phyloP scores from a whole-genome alignment of 2,113 vertebrate species.

The Daboia siamensis region DNA sequence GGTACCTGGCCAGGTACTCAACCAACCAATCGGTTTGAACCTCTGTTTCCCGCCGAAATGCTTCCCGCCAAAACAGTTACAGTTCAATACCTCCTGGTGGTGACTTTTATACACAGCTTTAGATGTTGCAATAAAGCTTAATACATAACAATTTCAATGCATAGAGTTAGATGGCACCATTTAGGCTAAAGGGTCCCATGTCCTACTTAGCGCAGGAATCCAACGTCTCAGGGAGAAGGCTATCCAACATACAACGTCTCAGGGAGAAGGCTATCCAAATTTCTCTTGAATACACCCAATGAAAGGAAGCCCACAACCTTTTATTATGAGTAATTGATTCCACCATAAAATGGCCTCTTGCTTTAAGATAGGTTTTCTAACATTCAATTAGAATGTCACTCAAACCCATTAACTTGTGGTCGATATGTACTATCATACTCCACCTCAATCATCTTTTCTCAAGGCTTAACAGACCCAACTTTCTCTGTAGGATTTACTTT shows the following conservation, averaged over 20 bases:
- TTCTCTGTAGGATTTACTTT: background rate
- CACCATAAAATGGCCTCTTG: background rate
- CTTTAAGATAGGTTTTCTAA: background rate
- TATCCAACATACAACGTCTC: background rate
- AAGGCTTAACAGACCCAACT: background rate
- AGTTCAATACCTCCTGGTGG: no score
- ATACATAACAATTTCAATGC: background rate
- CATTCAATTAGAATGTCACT: background rate
- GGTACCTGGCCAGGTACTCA: no score
- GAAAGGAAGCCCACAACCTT: background rate
- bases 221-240: background rate
- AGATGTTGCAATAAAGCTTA: no score
- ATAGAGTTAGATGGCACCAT: background rate
- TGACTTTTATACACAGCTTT: no score
- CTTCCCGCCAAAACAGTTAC: no score
- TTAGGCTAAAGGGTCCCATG: background rate
- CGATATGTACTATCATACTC: background rate
- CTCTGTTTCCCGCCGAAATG: no score
- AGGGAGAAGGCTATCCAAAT: background rate
- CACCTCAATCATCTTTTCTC: background rate
- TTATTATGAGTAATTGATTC: background rate
- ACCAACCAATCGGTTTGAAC: no score
- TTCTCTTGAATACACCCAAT: background rate
- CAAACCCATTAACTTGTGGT: background rate
- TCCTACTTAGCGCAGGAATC: background rate